Conservation (phyloP, 2,797 vertebrate genomes). For the Meda fulgida region DNA sequence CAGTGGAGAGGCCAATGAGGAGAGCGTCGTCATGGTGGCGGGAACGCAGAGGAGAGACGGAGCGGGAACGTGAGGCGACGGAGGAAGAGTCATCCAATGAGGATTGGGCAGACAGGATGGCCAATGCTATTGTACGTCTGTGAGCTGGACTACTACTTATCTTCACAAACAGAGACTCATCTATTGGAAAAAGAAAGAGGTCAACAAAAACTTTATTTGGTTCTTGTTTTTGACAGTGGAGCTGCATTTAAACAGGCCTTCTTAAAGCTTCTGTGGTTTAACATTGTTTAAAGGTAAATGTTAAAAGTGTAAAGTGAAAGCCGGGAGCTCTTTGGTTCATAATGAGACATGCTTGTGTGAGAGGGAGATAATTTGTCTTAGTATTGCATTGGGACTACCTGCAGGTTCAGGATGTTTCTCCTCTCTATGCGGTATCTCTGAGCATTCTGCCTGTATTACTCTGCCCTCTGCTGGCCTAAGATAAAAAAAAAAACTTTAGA, state of each 20-base stretch:
- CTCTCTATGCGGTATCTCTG: conserved; percentile 11
- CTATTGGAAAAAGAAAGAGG: conserved; percentile 55
- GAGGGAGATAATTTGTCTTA: conserved; percentile 20
- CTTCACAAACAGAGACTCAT: conserved; percentile 86
- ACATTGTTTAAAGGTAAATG: not conserved
- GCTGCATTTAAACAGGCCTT: not conserved
- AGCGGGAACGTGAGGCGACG: conserved; percentile 83
- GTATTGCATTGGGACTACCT: conserved; percentile 60
- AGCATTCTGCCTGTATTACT: conserved; percentile 46
- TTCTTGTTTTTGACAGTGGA: not conserved
- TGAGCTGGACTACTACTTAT: conserved; percentile 76
- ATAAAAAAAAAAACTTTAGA: conserved; percentile 24
- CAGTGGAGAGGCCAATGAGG: conserved; percentile 92
- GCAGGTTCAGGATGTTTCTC: conserved; percentile 66
- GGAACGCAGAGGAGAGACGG: conserved; percentile 86
- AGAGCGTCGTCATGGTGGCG: conserved; percentile 83
- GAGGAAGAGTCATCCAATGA: conserved; percentile 87
- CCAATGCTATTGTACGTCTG: conserved; percentile 76
- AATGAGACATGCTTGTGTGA: conserved; percentile 30
- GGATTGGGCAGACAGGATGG: conserved; percentile 84
- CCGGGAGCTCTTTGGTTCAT: conserved; percentile 1
- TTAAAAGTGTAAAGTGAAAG: conserved; percentile 15
- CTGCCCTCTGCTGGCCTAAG: conserved; percentile 71
- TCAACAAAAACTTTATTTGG: not conserved
- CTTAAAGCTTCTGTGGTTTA: not conserved